These are phyloP conservation scores for Syrrhaptes paradoxus DNA, from an alignment of 2,113 vertebrate genomes.

Conservation along the genomic window DNA sequence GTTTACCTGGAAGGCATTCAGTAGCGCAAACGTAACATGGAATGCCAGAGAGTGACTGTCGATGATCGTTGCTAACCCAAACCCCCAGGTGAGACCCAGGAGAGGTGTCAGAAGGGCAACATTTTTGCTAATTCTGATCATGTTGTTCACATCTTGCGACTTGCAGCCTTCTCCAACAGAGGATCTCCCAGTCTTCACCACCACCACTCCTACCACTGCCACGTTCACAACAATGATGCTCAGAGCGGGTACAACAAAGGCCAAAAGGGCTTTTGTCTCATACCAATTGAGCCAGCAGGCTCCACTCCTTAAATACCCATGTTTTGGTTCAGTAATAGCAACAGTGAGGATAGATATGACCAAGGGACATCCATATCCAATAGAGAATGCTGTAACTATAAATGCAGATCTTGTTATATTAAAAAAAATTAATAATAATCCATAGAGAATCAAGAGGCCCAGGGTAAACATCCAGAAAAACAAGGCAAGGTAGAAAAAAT, in stretches of 20 bases:
- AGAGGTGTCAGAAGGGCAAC: conserved; percentile 85
- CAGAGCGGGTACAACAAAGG: conserved; percentile 84
- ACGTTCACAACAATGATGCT: conserved; percentile 83
- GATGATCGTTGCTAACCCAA: conserved; percentile 79
- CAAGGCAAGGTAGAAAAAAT: conserved; percentile 87
- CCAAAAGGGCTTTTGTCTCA: conserved; percentile 81
- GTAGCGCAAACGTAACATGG: conserved; percentile 78
- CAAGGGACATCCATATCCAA: conserved; percentile 86
- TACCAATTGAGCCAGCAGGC: conserved; percentile 90
- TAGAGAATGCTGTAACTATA: conserved; percentile 74
- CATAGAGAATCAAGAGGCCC: conserved; percentile 85
- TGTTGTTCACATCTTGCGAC: conserved; percentile 70
- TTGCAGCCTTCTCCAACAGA: conserved; percentile 71
- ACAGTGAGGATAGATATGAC: conserved; percentile 84
- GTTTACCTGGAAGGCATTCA: conserved; percentile 87
- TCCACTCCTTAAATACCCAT: conserved; percentile 70
- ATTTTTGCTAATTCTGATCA: conserved; percentile 79
- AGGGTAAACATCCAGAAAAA: conserved; percentile 94
- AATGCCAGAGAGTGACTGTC: conserved; percentile 27
- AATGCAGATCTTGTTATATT: conserved; percentile 79
- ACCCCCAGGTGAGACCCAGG: conserved; percentile 87
- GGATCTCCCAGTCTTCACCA: conserved; percentile 80
- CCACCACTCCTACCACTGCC: conserved; percentile 79
- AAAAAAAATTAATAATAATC: conserved; percentile 81
- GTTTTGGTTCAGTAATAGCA: conserved; percentile 74